Base-by-base conservation (phyloP, 2,113 vertebrate species). In the Hydrolagus affinis region DNA sequence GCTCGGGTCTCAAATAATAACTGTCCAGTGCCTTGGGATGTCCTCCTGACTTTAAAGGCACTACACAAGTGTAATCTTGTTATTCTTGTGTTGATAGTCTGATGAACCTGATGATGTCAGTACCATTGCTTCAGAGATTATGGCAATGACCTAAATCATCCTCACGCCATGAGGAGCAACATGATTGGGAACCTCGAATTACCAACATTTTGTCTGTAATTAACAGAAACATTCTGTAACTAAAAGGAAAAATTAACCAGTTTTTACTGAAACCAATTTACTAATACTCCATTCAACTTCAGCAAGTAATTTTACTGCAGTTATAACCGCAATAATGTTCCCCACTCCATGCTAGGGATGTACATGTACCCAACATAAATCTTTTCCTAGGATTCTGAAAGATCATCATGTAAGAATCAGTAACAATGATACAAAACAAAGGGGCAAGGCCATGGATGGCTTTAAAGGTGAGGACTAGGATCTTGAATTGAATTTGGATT, bases 101-200 rank as follows among this genome's bases (percentile, higher is more conserved):
- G 10, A 64, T 17, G 23, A 21, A 25, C 60, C 21, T 9, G n/a
- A 7, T 60, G 25, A 14, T n/a, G 77, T 64, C 23, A 76, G 72
- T 57, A 83, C 64, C 83, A 11, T 86, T 86, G 86, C 78, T 87
- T 86, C 21, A 76, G 85, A 23, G 32, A 14, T 68, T 2, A 32
- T 56, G 85, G 87, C 85, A 28, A 77, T 88, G 88, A 87, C 90
- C 91, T 90, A 88, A 90, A 89, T 87, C 64, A 85, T 72, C 87
- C 91, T 88, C 90, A 86, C 56, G 76, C 87, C 85, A 92, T 89
- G 90, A 44, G 44, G 44, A 44, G 44, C 44, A 3, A 44, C 44
- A 6, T 44, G 44, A 44, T 60, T 60, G 17, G 11, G 19, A 30
- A n/a, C 21, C 32, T 75, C 8, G 32, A 44, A 56, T 56, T 19